Evolutionary conservation across 2,797 vertebrate genomes (phyloP), one percentile per base, ranked within the genome.

Genomic region (Telmatherina bonti): DNA sequence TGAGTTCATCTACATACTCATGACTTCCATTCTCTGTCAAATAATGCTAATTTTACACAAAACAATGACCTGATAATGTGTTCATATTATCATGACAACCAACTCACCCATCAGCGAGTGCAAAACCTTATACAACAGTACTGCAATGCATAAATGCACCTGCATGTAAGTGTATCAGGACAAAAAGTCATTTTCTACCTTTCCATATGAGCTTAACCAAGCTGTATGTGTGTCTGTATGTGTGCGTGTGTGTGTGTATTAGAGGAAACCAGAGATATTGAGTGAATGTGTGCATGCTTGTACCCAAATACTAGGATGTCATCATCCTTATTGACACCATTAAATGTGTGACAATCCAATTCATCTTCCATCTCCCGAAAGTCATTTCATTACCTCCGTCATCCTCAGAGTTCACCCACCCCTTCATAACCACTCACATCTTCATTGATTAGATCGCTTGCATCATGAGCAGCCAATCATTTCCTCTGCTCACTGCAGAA

Each of bases 401-500:
- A 43, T 45, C 62, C 67, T 56, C 59, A 2, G 55, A 65, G 67
- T 73, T 71, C 1, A 2, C 58, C 43, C 72, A 59, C 51, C 36
- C 38, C 64, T 64, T 77, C 69, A 72, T 70, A 72, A 70, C 70
- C 65, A 57, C 74, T 75, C 57, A 45, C 30, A 53, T 81, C 76
- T 78, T 51, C 57, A 76, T 71, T 75, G 84, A 82, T 81, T 84
- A 76, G 58, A 80, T 74, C 45, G 59, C 71, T 64, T 64, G 55
- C 77, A 72, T 81, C 56, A 62, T 16, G n/a, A 74, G 30, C 49
- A 15, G 20, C 38, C 54, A 79, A 60, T 78, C 35, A 64, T 74
- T 76, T 65, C 72, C 62, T 64, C 27, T n/a, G 29, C 53, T 36
- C 2, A 1, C 47, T 29, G 35, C 59, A 56, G 64, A 58, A 80